Conservation (phyloP, 2,797 vertebrate species). For the Melanotaenia pygmaea region DNA sequence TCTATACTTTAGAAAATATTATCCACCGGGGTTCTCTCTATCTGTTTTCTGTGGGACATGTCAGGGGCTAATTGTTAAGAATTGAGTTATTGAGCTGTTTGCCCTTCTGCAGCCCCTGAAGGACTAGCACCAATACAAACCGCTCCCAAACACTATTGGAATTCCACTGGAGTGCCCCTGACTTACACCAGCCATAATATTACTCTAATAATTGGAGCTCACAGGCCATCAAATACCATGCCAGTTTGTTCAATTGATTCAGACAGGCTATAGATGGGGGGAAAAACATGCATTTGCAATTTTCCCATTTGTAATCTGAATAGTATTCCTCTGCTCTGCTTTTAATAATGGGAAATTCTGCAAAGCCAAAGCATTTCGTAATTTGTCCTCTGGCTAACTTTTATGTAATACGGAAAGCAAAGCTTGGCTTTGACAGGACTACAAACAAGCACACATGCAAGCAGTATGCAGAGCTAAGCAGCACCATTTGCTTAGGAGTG, state of each 20-base stretch:
- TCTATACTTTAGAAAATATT: constrained; percentile 68
- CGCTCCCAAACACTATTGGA: constrained; percentile 78
- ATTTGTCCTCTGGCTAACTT: constrained; percentile 64
- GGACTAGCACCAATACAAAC: constrained; percentile 82
- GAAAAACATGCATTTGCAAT: constrained; percentile 63
- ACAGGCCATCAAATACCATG: constrained; percentile 84
- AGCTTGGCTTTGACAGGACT: constrained; percentile 37
- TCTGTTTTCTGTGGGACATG: constrained; percentile 76
- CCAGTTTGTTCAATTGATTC: constrained; percentile 84
- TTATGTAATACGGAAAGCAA: constrained; percentile 41
- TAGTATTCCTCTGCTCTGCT: constrained; percentile 55
- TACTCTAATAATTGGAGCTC: constrained; percentile 85
- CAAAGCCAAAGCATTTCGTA: constrained; percentile 53
- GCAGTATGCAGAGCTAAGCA: constrained; percentile 41
- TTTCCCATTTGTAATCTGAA: constrained; percentile 69
- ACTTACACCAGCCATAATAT: constrained; percentile 82
- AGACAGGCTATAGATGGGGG: constrained; percentile 66
- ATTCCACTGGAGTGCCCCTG: constrained; percentile 74
- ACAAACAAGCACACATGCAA: constrained; percentile 58
- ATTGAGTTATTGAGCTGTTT: constrained; percentile 85
- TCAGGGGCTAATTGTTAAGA: constrained; percentile 86
- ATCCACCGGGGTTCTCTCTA: constrained; percentile 69
- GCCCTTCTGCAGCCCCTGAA: constrained; percentile 83
- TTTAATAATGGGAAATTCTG: constrained; percentile 68
- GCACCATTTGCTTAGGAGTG: constrained; percentile 41